Evolutionary conservation across 2,113 vertebrate genomes (phyloP), one percentile per base, ranked within the genome.

Genomic region (Notothenia coriiceps): DNA sequence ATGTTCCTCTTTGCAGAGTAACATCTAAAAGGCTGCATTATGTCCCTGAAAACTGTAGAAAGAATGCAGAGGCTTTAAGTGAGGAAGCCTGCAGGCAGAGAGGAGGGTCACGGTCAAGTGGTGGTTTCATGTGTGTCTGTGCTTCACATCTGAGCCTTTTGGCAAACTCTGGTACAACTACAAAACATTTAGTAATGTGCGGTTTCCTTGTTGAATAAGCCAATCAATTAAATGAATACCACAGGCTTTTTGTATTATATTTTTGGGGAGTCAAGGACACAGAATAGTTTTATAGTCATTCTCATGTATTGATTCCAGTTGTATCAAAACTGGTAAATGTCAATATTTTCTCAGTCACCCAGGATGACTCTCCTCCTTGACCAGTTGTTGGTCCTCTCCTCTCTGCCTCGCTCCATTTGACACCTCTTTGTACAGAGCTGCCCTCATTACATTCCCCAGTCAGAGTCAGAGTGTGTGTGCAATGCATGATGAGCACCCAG

Each of bases 331-430:
- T 17, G 7, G 15, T 33, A 59, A 15, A 33, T 33, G 56, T 59
- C 25, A 57, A 35, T 18, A 60, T 15, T 15, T 33, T 60, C 2
- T 17, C 29, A 40, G 52, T 74, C 84, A 87, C 55, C 86, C 69
- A n/a, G 5, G 66, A 74, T 74, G 84, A 77, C 86, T 55, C 64
- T 70, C 62, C 75, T 78, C 70, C 67, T 81, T 50, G 8, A 78
- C 70, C 67, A 80, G 84, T 80, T 69, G 80, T 71, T 83, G 77
- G 55, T 74, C 70, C 60, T 71, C 64, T 66, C 47, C 73, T 83
- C 67, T 52, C 64, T 10, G 55, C 63, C 71, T 70, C 75, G 50
- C 82, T 89, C 81, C 80, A 84, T 91, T 90, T 90, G 81, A 91
- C 82, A 82, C 77, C 69, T 89, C 90, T 80, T 81, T 90, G 79